Evolutionary conservation across 2,888 invertebrate genomes (phyloP).

Genomic region (Nymphalis polychloros): DNA sequence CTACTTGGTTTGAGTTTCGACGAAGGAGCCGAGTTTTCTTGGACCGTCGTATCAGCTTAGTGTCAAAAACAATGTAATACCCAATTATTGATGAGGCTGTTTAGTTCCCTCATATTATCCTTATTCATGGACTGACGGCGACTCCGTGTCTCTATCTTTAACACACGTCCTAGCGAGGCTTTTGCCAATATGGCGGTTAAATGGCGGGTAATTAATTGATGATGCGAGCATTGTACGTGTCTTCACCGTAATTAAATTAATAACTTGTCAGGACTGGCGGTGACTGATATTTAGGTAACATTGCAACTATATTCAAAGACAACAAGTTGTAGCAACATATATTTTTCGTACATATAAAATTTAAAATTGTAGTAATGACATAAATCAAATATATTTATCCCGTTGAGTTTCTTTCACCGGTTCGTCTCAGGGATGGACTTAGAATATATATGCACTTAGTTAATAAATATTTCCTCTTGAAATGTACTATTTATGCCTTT

Average conservation of each 20-base stretch:
- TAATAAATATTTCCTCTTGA: too few species aligned
- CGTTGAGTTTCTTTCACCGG: too few species aligned
- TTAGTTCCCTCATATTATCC: constrained; percentile 12
- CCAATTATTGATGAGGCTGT: constrained; percentile 14
- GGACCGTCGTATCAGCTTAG: too few species aligned
- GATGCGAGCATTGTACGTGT: not conserved
- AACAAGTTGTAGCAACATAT: not conserved
- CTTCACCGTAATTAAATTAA: constrained; percentile 1
- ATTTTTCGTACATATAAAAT: not conserved
- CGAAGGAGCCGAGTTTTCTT: too few species aligned
- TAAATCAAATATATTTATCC: too few species aligned
- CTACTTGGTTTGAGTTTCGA: too few species aligned
- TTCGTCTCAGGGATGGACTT: too few species aligned
- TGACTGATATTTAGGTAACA: constrained; percentile 1
- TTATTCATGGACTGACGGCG: not conserved
- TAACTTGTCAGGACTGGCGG: not conserved
- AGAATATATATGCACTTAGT: too few species aligned
- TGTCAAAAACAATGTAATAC: not conserved
- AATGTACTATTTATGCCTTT: too few species aligned
- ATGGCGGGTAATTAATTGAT: not conserved
- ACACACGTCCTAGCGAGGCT: not conserved
- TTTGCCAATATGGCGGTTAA: not conserved
- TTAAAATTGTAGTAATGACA: too few species aligned
- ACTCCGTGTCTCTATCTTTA: not conserved
- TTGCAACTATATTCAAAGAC: not conserved